Evolutionary conservation across 2,888 invertebrate species (phyloP), one percentile per base, ranked within the genome.

Genomic region (Megamerina dolium): DNA sequence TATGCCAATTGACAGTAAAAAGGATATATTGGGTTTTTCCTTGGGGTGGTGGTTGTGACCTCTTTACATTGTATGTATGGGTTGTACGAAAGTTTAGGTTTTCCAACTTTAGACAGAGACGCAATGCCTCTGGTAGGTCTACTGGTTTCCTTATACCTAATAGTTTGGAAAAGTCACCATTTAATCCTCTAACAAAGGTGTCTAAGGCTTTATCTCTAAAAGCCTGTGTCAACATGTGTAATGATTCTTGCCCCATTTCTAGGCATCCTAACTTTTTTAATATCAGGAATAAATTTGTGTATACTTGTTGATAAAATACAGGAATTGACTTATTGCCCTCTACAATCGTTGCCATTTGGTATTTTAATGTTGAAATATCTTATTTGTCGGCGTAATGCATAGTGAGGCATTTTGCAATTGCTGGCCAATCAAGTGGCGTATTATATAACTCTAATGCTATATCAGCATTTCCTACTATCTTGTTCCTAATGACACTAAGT

Each of bases 1-100:
- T 44, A 18, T 12, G 44, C 40, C 30, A 45, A 36, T 14, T 45
- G 36, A 13, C 39, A 31, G 18, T 44, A 44, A 43, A 38, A 43
- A 21, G 19, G 16, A 33, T 35, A 29, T 20, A 21, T 35, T 12
- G 26, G 32, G 17, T 40, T 35, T 35, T 32, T 27, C 14, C 18
- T 45, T 31, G 45, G 40, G 14, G 39, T 39, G 40, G 31, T 12
- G 27, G 27, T 18, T 44, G 40, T 17, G 20, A 17, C 16, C 27
- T 38, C 27, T 16, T 38, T 5, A 21, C 34, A 19, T 27, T 33
- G 26, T 34, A 16, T 5, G 40, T 26, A 26, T 45, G 29, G 39
- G 17, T 14, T 23, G 43, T 26, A 18, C 43, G 32, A 23, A 43
- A 43, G 26, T 37, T 43, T 37, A 37, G 37, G 12, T 43, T 43